Evolutionary conservation across 2,888 invertebrate species (phyloP).

Genomic region (Danaus chrysippus): DNA sequence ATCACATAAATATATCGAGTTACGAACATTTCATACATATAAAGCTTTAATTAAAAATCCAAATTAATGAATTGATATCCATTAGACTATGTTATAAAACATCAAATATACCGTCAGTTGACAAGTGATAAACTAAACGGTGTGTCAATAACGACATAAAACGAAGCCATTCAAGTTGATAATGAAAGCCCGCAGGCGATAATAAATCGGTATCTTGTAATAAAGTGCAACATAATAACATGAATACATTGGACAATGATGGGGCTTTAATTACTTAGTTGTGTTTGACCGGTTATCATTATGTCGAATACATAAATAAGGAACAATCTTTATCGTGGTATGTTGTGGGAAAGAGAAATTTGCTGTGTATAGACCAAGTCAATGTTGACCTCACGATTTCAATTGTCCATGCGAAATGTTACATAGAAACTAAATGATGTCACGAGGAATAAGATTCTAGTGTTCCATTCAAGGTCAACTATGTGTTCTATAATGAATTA

Average conservation of each 20-base stretch:
- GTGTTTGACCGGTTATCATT: constrained; percentile 16
- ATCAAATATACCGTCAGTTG: not conserved
- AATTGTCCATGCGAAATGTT: constrained; percentile 77
- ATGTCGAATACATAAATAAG: constrained; percentile 24
- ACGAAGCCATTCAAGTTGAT: not conserved
- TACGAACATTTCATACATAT: too few relatives aligned
- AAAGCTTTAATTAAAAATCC: too few relatives aligned
- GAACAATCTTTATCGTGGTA: constrained; percentile 30
- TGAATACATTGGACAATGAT: not conserved
- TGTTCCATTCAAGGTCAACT: constrained; percentile 74
- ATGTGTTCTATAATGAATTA: constrained; percentile 55
- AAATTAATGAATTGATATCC: too few relatives aligned
- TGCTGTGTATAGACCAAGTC: constrained; percentile 68
- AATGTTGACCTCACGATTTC: constrained; percentile 77
- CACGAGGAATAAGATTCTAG: constrained; percentile 70
- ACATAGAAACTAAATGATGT: constrained; percentile 71
- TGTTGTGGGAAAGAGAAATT: constrained; percentile 73
- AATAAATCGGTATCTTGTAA: not conserved
- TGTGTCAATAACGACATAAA: constrained; percentile 3
- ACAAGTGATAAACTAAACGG: not conserved
- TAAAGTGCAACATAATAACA: not conserved
- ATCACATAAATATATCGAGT: too few relatives aligned
- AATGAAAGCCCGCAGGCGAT: constrained; percentile 2
- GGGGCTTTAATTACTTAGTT: not conserved
- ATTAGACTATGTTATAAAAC: too few relatives aligned